phyloP scores from a whole-genome alignment of 2,113 vertebrate species.

The Ictalurus furcatus region DNA sequence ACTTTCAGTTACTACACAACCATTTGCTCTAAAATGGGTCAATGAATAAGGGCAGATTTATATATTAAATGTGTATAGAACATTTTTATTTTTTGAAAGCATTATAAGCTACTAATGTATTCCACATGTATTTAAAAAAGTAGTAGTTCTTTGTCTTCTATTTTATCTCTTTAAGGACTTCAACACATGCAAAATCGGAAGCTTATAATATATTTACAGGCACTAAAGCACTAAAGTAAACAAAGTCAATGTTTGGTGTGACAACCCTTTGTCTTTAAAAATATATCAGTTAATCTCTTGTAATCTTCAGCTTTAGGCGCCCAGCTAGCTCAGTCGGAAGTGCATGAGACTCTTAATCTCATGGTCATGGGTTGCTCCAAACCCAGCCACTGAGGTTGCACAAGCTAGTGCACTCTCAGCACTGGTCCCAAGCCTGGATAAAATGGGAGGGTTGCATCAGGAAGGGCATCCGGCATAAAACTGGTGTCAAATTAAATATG shows the following conservation, averaged over 20 bases:
- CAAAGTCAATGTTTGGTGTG: background rate
- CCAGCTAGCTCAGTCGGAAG: no score
- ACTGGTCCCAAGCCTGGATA: no score
- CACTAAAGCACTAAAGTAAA: background rate
- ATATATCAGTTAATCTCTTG: background rate
- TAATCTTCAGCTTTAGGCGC: no score
- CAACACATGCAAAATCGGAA: background rate
- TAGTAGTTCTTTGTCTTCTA: background rate
- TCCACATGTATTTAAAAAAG: background rate
- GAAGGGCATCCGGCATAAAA: no score
- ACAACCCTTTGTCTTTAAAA: background rate
- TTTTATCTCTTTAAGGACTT: background rate
- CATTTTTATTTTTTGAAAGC: background rate
- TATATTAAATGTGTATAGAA: background rate
- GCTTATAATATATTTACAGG: background rate
- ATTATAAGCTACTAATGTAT: background rate
- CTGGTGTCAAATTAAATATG: no score
- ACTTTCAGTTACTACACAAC: slow-evolving; percentile 2
- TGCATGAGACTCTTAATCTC: no score
- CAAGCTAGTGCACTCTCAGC: no score
- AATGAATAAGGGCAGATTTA: slow-evolving; percentile 9
- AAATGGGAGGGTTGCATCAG: no score
- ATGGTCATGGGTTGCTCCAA: no score
- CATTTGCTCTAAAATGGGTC: slow-evolving; percentile 17
- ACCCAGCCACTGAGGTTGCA: no score